Conservation (phyloP, 2,888 invertebrate species). For the Thelaira solivaga region DNA sequence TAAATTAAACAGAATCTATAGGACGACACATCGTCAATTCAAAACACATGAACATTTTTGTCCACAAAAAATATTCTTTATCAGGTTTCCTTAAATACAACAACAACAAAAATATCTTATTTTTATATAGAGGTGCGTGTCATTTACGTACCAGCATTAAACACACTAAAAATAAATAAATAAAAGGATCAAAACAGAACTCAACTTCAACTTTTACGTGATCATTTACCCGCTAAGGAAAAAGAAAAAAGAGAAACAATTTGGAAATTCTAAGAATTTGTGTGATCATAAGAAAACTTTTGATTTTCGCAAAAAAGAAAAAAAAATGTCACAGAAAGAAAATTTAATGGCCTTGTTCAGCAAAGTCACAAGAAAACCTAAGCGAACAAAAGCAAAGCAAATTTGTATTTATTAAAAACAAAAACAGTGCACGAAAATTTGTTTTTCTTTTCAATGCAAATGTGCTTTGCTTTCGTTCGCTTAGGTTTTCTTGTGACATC, state of each 20-base stretch:
- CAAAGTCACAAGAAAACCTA: no score
- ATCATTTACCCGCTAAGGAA: constrained; percentile 22
- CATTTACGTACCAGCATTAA: constrained; percentile 31
- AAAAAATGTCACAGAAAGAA: no score
- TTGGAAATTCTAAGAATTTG: constrained; percentile 4
- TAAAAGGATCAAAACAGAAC: background rate
- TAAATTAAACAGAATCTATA: constrained; percentile 34
- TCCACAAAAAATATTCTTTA: constrained; percentile 32
- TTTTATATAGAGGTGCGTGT: constrained; percentile 2
- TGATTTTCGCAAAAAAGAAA: background rate
- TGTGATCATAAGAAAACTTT: background rate
- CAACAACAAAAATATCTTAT: background rate
- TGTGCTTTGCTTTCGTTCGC: no score
- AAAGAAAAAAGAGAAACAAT: constrained; percentile 4
- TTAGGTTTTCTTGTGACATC: no score
- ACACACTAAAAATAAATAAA: no score
- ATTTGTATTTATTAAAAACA: no score
- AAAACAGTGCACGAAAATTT: no score
- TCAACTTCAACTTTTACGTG: constrained; percentile 32
- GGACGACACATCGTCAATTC: constrained; percentile 38
- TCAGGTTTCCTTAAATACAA: no score
- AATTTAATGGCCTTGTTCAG: no score
- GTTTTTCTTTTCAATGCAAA: no score
- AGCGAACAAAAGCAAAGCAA: no score
- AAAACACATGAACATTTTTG: constrained; percentile 35